Evolutionary conservation across 2,113 vertebrate genomes (phyloP).

Genomic region (Tauraco erythrolophus): DNA sequence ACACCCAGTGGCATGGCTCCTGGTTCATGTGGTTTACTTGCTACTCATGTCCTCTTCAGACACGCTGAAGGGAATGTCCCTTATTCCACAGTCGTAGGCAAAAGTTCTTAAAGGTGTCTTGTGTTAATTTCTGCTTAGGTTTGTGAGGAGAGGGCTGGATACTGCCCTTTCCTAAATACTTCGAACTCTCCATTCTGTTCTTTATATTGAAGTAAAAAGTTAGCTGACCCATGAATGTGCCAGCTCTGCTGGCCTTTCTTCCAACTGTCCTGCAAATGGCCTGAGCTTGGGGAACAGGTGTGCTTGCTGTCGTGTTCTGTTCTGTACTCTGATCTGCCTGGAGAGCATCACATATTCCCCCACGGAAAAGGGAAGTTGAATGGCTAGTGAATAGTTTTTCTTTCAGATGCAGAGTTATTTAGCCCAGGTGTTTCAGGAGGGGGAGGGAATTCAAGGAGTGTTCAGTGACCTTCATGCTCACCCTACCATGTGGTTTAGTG

Average conservation of each 20-base stretch:
- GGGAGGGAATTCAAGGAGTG: neutral
- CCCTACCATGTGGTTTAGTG: neutral
- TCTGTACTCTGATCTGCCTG: neutral
- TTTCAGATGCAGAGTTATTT: neutral
- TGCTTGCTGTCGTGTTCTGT: neutral
- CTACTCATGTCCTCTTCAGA: neutral
- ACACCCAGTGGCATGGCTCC: neutral
- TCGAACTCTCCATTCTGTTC: neutral
- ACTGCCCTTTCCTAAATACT: neutral
- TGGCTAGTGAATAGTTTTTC: neutral
- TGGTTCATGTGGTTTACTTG: neutral
- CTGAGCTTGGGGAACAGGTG: neutral
- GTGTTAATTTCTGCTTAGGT: neutral
- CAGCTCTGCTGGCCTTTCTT: neutral
- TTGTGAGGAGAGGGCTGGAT: neutral
- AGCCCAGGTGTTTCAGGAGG: neutral
- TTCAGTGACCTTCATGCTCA: neutral
- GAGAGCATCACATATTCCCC: neutral
- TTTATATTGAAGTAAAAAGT: neutral
- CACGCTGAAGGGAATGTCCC: neutral
- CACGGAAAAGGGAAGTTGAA: neutral
- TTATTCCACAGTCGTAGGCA: neutral
- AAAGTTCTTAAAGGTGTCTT: neutral
- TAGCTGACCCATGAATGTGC: neutral
- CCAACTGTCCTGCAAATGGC: neutral